phyloP scores from a whole-genome alignment of 1,140 invertebrate species.

The Zophobas atratus region DNA sequence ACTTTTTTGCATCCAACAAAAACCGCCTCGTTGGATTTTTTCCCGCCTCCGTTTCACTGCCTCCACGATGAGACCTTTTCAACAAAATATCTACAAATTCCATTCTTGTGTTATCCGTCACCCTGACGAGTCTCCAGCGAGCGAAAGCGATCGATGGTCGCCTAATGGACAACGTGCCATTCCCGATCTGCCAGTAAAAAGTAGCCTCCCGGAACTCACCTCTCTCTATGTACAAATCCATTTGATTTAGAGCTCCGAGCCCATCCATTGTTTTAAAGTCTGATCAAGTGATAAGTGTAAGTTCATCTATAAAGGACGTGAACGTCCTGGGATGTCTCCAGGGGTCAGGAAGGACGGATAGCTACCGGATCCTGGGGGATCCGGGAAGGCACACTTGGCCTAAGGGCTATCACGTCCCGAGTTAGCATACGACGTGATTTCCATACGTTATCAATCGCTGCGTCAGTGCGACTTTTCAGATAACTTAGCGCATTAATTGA shows the following conservation, averaged over 20 bases:
- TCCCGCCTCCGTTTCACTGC: too few species aligned
- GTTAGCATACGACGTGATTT: conserved; percentile 49
- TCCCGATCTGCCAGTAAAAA: too few species aligned
- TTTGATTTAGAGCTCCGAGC: not conserved
- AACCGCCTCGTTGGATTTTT: too few species aligned
- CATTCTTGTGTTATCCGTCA: too few species aligned
- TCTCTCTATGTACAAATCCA: too few species aligned
- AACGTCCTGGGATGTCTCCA: conserved; percentile 8
- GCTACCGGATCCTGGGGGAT: conserved; percentile 28
- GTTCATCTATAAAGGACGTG: conserved; percentile 42
- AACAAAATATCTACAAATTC: too few species aligned
- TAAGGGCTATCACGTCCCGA: conserved; percentile 25
- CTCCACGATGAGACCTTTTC: too few species aligned
- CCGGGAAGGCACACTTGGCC: conserved; percentile 4
- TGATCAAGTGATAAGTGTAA: conserved; percentile 44
- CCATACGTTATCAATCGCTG: conserved; percentile 42
- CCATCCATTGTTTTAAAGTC: conserved; percentile 15
- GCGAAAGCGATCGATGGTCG: too few species aligned
- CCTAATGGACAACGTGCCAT: too few species aligned
- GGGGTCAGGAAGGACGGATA: conserved; percentile 25
- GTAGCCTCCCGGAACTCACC: too few species aligned
- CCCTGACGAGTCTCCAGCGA: too few species aligned
- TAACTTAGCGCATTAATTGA: not conserved
- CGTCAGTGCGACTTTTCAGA: conserved; percentile 4
- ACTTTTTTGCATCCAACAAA: too few species aligned